phyloP scores from a whole-genome alignment of 2,888 invertebrate genomes.

The Stenodema calcarata region DNA sequence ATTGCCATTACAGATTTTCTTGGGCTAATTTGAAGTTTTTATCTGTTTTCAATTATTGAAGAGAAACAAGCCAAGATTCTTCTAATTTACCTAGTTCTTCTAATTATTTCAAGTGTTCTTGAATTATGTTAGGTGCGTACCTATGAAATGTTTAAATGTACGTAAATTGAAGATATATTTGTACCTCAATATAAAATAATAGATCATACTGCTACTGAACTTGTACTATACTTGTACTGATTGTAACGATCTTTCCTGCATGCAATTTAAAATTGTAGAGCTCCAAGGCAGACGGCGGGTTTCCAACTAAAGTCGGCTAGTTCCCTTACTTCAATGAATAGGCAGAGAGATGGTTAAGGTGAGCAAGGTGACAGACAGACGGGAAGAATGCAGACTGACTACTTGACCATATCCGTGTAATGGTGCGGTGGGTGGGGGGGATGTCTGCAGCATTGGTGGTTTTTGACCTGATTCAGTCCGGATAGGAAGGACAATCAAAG shows the following conservation, averaged over 20 bases:
- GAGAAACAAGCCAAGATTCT: too few species aligned
- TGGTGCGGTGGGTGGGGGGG: background rate
- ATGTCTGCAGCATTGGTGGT: background rate
- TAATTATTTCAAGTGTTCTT: too few species aligned
- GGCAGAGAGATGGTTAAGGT: background rate
- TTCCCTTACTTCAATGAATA: background rate
- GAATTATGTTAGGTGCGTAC: too few species aligned
- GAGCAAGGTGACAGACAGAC: background rate
- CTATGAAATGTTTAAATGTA: too few species aligned
- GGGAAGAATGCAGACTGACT: background rate
- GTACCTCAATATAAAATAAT: background rate
- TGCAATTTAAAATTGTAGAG: background rate
- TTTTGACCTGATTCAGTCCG: background rate
- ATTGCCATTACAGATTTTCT: too few species aligned
- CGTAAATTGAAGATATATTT: too few species aligned
- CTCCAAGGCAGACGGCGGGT: background rate
- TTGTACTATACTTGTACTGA: background rate
- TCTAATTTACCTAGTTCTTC: too few species aligned
- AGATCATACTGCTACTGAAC: background rate
- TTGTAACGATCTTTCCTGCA: background rate
- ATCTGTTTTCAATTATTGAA: too few species aligned
- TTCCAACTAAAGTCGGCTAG: background rate
- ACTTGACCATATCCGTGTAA: conserved; percentile 1
- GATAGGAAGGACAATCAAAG: background rate
- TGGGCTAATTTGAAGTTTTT: too few species aligned